Base-by-base conservation (phyloP, 2,113 vertebrate genomes). In the Alces alces region DNA sequence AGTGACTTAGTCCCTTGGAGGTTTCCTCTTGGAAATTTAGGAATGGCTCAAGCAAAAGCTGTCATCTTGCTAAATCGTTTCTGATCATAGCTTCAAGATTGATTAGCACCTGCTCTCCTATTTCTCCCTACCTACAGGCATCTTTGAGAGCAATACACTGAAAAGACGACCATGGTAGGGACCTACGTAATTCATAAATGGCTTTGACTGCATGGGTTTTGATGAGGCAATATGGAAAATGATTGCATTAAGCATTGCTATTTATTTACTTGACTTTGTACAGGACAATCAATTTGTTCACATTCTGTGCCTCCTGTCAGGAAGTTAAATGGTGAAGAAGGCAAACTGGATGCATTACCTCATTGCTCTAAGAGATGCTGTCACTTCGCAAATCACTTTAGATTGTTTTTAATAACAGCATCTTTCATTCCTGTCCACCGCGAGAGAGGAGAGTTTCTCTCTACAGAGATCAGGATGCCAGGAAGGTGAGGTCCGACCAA, bases 231-330 rank as follows among this genome's bases (percentile, higher is more conserved):
- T 94, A 96, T 98, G 97, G 96, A 94, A 97, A 96, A 97, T 97
- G 93, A 98, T 97, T 97, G 89, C 96, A 98, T 98, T 97, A 97
- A 97, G 96, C 78, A 86, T 61, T 80, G 96, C 96, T 98, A 93
- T 97, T 97, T 98, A 97, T 98, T 98, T 97, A 98, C 96, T 98
- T 96, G 97, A 97, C 96, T 98, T 98, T 86, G 84, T 94, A 94
- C 91, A 97, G 97, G 94, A 96, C 90, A 92, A 97, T 98, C 98
- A 95, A 96, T 97, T 97, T 97, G 88, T 90, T 95, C 94, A 85
- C 10, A 3, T 96, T 95, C 82, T 1, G 1, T 92, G 83, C 87
- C 96, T 97, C 96, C 95, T 96, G 95, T 97, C 97, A 97, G 60
- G 84, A 92, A 97, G 96, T 96, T 97, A 98, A 98, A 97, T 3